phyloP scores from a whole-genome alignment of 2,113 vertebrate species.

The Ascaphus truei region DNA sequence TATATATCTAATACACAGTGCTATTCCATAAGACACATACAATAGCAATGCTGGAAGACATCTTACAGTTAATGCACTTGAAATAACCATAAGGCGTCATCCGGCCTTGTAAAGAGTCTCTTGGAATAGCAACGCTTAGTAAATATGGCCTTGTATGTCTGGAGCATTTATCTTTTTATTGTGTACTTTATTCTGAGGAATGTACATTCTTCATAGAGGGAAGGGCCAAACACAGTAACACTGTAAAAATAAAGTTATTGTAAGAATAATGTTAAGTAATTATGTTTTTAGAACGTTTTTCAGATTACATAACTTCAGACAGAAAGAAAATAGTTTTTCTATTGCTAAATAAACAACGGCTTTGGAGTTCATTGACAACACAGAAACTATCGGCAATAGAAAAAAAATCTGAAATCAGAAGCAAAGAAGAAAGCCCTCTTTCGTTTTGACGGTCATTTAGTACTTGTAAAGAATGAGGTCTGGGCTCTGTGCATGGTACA shows the following conservation, averaged over 20 bases:
- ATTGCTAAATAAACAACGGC: constrained; percentile 1
- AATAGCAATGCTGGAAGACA: too few relatives aligned
- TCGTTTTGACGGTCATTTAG: too few relatives aligned
- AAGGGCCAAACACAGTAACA: not conserved
- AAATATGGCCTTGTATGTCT: too few relatives aligned
- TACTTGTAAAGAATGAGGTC: not conserved
- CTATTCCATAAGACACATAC: too few relatives aligned
- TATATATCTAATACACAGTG: too few relatives aligned
- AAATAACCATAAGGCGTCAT: too few relatives aligned
- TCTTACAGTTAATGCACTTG: too few relatives aligned
- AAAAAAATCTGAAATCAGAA: not conserved
- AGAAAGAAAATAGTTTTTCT: not conserved
- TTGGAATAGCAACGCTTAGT: too few relatives aligned
- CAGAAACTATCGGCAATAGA: not conserved
- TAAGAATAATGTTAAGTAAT: not conserved
- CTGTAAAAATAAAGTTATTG: not conserved
- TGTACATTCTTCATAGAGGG: too few relatives aligned
- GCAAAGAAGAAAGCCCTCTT: not conserved
- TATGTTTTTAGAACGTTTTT: not conserved
- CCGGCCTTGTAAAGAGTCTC: too few relatives aligned
- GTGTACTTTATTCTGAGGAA: too few relatives aligned
- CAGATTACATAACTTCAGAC: constrained; percentile 17
- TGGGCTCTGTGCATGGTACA: not conserved
- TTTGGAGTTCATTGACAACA: constrained; percentile 5
- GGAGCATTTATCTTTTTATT: too few relatives aligned